phyloP scores from a whole-genome alignment of 2,888 invertebrate species.

The Hirudinaria manillensis region DNA sequence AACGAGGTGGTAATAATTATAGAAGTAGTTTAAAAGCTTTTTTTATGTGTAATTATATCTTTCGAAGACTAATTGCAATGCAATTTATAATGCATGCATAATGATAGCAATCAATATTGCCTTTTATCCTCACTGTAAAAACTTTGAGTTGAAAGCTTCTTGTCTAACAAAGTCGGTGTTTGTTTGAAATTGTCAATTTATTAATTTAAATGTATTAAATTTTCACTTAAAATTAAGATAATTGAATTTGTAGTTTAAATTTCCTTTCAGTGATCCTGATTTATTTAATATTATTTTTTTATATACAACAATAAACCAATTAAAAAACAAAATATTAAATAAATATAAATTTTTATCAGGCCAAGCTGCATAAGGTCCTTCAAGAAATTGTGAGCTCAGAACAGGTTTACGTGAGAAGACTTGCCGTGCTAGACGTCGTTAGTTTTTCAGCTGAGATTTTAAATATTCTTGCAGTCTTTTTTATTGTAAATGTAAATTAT shows the following conservation, averaged over 20 bases:
- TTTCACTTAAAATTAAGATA: too few relatives aligned
- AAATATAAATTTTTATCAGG: not conserved
- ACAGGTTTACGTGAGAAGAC: conserved; percentile 16
- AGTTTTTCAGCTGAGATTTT: not conserved
- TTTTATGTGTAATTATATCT: not conserved
- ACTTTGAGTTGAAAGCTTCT: too few relatives aligned
- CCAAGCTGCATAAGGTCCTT: conserved; percentile 13
- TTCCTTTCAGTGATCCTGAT: not conserved
- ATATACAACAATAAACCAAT: too few relatives aligned
- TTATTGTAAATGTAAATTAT: not conserved
- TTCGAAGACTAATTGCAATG: not conserved
- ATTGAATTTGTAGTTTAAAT: not conserved
- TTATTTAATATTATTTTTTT: too few relatives aligned
- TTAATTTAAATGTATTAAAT: too few relatives aligned
- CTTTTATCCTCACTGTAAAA: too few relatives aligned
- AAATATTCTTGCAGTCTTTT: not conserved
- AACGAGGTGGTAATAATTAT: not conserved
- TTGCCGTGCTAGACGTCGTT: conserved; percentile 1
- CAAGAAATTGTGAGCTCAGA: conserved; percentile 14
- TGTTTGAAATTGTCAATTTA: too few relatives aligned
- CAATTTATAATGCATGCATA: too few relatives aligned
- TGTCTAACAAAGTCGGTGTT: too few relatives aligned
- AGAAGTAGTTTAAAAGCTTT: not conserved
- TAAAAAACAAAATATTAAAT: not conserved
- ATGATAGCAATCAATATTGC: not conserved